Base-by-base conservation (phyloP, 2,888 invertebrate genomes). In the Anaspis maculata region DNA sequence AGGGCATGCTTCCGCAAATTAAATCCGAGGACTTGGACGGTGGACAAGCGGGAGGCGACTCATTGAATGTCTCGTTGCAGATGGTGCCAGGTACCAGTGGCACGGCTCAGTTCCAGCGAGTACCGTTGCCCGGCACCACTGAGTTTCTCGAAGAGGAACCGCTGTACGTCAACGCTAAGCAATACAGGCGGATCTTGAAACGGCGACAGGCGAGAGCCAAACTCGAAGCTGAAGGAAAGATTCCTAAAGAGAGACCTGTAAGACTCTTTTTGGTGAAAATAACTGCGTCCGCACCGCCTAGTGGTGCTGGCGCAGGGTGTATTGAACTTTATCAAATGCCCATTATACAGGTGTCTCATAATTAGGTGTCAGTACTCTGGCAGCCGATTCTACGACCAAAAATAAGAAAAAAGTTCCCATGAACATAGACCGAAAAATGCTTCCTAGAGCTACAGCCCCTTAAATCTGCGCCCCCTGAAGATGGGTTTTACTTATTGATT, bases 141-240 rank as follows among this genome's bases (percentile, higher is more conserved):
- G 76, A 77, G 54, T 72, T 77, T 24, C 67, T 83, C 0, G 95
- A 95, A 60, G 96, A 96, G 58, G 95, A 96, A 55, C 91, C 97
- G 0, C 69, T 98, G 11, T 98, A 97, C 62, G 98, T 98, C 1
- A 98, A 98, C 70, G 96, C 96, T 13, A 87, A 96, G 56, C 98
- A 98, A 62, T 98, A 97, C 69, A 84, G 92, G 59, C 75, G 96
- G 39, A 98, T 98, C 56, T 70, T 98, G 29, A 96, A 96, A 64
- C 71, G 97, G 21, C 70, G 98, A 25, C 90, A 91, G 52, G 97
- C 96, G 0, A 67, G 98, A 30, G 96, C 96, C 2, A 92, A 90
- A 65, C 70, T 98, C 25, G 96, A 97, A 67, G 89, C 91, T 2
- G 82, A 83, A 57, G 94, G 94, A 12, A 86, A 94, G 66, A 96